Conservation (phyloP, 92 coral and sea anemone genomes). For the Virgularia gustaviana region DNA sequence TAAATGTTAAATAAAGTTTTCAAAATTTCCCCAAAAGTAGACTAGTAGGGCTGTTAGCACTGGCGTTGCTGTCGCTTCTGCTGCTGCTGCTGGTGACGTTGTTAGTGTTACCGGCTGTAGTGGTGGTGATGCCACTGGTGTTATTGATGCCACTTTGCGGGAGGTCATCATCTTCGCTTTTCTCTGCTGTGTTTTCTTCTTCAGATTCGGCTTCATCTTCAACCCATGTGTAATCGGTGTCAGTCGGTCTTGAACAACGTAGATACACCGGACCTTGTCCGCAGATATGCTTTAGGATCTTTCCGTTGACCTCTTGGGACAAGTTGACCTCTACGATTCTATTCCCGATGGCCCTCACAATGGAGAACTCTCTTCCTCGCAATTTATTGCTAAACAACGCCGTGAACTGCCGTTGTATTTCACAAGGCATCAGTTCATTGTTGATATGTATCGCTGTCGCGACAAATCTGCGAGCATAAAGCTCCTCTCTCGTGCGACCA, state of each 20-base stretch:
- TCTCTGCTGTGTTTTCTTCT: background rate
- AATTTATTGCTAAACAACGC: background rate
- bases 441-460: conserved; percentile 40
- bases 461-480: conserved; percentile 46
- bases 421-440: conserved; percentile 48
- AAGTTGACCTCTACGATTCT: conserved; percentile 1
- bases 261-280: too few species aligned
- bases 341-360: background rate
- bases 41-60: too few species aligned
- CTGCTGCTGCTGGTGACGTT: too few species aligned
- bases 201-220: too few species aligned
- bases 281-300: background rate
- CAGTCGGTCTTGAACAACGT: too few species aligned
- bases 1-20: too few species aligned
- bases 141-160: background rate
- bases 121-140: too few species aligned
- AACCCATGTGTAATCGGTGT: too few species aligned
- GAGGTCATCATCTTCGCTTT: background rate
- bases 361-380: background rate
- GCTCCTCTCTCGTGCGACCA: conserved; percentile 55
- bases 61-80: background rate
- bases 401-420: conserved; percentile 23
- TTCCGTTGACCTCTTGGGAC: background rate
- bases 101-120: too few species aligned
- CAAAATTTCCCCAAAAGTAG: too few species aligned